Percentiles rank a stretch among this genome's conserved stretches.
These are phyloP conservation scores for Xerus rutilus DNA, from an alignment of 2,797 vertebrate species.

Conservation along the genomic window DNA sequence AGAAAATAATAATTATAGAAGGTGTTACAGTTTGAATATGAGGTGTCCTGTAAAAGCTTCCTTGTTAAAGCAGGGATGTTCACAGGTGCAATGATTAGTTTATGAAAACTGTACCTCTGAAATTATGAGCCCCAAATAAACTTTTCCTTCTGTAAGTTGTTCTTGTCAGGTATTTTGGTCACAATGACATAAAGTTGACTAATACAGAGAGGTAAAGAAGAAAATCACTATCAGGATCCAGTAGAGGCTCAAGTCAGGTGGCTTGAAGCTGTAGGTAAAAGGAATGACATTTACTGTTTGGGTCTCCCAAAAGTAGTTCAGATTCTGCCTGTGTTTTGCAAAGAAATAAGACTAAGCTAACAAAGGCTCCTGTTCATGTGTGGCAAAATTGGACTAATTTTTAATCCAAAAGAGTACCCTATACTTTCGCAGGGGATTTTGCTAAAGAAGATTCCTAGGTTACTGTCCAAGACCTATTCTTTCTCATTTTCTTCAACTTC, in stretches of 20 bases:
- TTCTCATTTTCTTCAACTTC: conserved; percentile 14
- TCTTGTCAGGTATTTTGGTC: no score
- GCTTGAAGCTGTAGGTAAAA: background rate
- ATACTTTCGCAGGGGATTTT: background rate
- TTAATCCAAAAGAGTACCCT: background rate
- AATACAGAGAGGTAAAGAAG: background rate
- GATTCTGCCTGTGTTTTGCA: conserved; percentile 32
- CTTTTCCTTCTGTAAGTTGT: no score
- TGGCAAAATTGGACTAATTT: conserved; percentile 7
- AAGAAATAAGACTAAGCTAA: conserved; percentile 45
- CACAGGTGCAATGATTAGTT: no score
- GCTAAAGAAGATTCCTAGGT: conserved; percentile 32
- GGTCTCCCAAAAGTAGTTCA: conserved; percentile 31
- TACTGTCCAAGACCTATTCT: background rate
- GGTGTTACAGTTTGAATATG: no score
- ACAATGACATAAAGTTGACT: no score
- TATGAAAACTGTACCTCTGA: no score
- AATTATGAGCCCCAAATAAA: no score
- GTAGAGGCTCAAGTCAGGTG: background rate
- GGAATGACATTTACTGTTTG: conserved; percentile 2
- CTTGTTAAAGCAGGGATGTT: no score
- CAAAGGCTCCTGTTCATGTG: background rate
- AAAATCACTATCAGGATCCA: background rate
- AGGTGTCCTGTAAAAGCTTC: no score
- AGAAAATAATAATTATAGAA: background rate